Conservation (phyloP, 2,797 vertebrate genomes). For the Amblyraja radiata region DNA sequence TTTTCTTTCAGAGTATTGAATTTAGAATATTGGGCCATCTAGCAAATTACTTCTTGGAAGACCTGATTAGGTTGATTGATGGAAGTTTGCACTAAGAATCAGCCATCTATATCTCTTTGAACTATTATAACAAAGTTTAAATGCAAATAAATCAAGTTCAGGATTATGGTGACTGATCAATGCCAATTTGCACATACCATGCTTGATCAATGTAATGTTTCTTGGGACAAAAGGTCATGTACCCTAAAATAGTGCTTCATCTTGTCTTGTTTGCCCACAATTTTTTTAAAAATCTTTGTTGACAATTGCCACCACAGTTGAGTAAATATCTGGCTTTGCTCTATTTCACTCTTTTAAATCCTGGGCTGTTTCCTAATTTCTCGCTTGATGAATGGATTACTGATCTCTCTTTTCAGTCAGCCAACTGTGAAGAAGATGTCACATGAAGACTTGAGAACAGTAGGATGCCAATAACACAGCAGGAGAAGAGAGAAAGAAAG, state of each 20-base stretch:
- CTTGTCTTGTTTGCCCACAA: background rate
- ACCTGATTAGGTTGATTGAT: background rate
- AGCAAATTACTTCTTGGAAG: background rate
- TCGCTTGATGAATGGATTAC: background rate
- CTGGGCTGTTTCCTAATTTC: background rate
- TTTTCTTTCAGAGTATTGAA: background rate
- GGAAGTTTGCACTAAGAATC: background rate
- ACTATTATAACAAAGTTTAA: background rate
- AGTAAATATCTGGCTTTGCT: background rate
- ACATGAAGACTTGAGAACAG: background rate
- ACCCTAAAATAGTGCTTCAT: background rate
- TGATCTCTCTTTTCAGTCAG: background rate
- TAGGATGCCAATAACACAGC: background rate
- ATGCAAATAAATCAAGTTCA: background rate
- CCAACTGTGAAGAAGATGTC: background rate
- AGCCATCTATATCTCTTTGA: background rate
- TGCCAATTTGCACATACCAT: background rate
- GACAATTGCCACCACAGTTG: background rate
- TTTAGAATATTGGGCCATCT: background rate
- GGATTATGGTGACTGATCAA: background rate
- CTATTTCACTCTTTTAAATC: background rate
- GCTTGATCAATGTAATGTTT: background rate
- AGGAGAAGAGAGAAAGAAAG: background rate
- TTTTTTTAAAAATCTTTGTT: background rate
- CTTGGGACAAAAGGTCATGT: background rate